phyloP scores from a whole-genome alignment of 2,888 invertebrate genomes.

The Bimastos eiseni region DNA sequence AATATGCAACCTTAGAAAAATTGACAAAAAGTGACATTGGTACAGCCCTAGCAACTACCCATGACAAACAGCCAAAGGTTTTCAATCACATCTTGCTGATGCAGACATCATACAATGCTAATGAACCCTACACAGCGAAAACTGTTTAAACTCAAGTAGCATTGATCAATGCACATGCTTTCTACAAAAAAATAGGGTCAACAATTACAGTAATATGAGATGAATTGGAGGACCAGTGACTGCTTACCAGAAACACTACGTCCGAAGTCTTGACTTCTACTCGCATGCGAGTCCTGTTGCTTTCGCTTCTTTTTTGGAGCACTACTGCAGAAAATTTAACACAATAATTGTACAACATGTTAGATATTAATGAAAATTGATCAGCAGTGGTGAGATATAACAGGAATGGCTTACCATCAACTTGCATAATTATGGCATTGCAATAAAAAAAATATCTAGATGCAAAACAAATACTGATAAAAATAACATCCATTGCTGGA shows the following conservation, averaged over 20 bases:
- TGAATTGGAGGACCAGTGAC: neutral
- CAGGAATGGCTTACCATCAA: too few species aligned
- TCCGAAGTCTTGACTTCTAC: slow-evolving; percentile 24
- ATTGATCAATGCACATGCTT: neutral
- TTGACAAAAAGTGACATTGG: too few species aligned
- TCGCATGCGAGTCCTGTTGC: slow-evolving; percentile 14
- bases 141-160: neutral
- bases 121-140: neutral
- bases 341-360: neutral
- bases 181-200: neutral
- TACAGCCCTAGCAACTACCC: neutral
- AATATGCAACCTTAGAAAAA: too few species aligned
- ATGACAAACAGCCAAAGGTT: too few species aligned
- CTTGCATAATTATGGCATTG: neutral
- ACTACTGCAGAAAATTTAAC: slow-evolving; percentile 16
- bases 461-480: neutral
- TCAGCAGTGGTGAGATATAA: neutral
- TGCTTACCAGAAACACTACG: slow-evolving; percentile 29
- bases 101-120: neutral
- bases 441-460: neutral
- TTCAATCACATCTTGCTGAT: neutral
- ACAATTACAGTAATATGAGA: neutral
- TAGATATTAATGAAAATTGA: neutral
- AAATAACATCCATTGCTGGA: neutral
- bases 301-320: slow-evolving; percentile 36